Base-by-base conservation (phyloP, 2,797 vertebrate genomes). In the Mionectes olivaceus region DNA sequence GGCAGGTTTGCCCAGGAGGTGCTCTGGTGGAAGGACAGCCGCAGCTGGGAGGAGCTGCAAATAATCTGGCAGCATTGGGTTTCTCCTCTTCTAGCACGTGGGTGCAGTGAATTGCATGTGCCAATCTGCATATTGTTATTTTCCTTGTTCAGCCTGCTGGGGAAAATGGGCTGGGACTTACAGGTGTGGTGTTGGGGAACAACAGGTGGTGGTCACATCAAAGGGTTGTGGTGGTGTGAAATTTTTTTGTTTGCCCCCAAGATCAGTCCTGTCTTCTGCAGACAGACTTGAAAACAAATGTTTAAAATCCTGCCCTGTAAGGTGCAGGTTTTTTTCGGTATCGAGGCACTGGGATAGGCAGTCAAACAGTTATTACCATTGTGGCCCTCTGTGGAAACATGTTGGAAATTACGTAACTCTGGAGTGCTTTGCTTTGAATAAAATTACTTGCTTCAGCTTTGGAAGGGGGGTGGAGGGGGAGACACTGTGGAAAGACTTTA, bases 361-460 rank as follows among this genome's bases (percentile, higher is more conserved):
- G 25, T 79, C 33, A 82, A 79, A 69, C 5, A 15, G 11, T 61
- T 83, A 59, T 41, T 85, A 73, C 23, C 18, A 87, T 87, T 67
- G 23, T 61, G 13, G 14, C 19, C 13, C 35, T 87, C 30, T 64
- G 30, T 82, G 64, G 82, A 78, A 93, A 75, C 46, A 21, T 0
- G 1, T 33, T 83, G 53, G 46, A 53, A 81, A 35, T 91, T 78
- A 68, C 60, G 13, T 95, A 94, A 93, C 50, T 85, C 68, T 35
- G 25, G 39, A 71, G 77, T 68, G 60, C 46, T 85, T 76, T 82
- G 56, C 64, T 85, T 91, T 86, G 53, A 89, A 86, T 83, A 92
- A 78, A 93, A 91, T 88, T 49, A 85, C 41, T 90, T 59, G 9
- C 32, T 55, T 83, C 55, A 67, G 19, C 81, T 91, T 81, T 81